phyloP scores from a whole-genome alignment of 1,140 invertebrate genomes.

The Sesamia nonagrioides region DNA sequence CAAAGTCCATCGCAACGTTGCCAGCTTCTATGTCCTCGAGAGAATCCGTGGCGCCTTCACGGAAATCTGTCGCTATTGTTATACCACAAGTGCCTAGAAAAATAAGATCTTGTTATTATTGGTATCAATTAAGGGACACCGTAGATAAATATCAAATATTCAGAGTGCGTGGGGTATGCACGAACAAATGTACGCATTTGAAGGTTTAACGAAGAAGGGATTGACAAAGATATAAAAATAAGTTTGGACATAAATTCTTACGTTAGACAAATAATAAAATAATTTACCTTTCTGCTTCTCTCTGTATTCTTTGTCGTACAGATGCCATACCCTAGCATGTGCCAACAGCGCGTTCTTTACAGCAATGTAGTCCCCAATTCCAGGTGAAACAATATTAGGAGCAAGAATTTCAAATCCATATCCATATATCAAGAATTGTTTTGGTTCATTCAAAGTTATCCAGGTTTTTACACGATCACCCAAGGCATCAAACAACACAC shows the following conservation, averaged over 20 bases:
- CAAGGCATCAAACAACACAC: constrained; percentile 88
- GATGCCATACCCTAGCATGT: constrained; percentile 88
- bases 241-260: no score
- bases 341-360: no score
- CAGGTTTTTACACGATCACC: constrained; percentile 90
- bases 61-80: no score
- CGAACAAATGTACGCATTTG: no score
- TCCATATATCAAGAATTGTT: constrained; percentile 67
- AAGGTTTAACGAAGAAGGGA: no score
- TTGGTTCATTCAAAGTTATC: no score
- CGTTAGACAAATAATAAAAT: no score
- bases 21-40: constrained; percentile 64
- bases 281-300: constrained; percentile 86
- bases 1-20: constrained; percentile 65
- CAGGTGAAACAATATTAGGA: constrained; percentile 72
- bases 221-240: no score
- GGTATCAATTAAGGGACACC: neutral
- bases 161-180: no score
- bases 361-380: no score
- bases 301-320: constrained; percentile 89
- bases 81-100: constrained; percentile 65
- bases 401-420: constrained; percentile 77
- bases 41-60: constrained; percentile 60
- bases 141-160: neutral
- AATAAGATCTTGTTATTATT: neutral